phyloP scores from a whole-genome alignment of 2,797 vertebrate genomes.

The Chaetophractus vellerosus region DNA sequence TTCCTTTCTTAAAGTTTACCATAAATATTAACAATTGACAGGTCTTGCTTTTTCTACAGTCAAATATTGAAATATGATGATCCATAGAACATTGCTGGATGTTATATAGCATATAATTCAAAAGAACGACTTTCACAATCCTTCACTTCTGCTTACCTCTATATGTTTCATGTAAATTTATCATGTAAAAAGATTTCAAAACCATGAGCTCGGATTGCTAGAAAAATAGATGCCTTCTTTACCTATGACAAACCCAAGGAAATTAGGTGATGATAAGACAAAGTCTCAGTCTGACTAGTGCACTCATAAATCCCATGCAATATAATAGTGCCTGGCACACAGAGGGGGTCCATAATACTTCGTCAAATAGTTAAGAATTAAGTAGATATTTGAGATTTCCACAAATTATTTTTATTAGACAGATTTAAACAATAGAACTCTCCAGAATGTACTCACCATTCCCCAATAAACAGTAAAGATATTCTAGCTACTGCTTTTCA shows the following conservation, averaged over 20 bases:
- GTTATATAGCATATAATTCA: slow-evolving; percentile 33
- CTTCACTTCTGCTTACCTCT: slow-evolving; percentile 23
- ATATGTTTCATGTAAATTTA: slow-evolving; percentile 1
- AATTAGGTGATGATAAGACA: not conserved
- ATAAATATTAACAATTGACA: slow-evolving; percentile 74
- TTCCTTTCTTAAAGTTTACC: slow-evolving; percentile 63
- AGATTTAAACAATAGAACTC: not conserved
- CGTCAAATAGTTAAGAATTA: not conserved
- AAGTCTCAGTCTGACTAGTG: not conserved
- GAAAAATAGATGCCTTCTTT: not conserved
- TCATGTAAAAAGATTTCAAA: slow-evolving; percentile 62
- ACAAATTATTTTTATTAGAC: not conserved
- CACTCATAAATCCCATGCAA: not conserved
- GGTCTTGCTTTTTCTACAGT: slow-evolving; percentile 16
- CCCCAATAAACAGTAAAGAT: not conserved
- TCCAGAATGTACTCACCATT: not conserved
- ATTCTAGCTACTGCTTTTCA: not conserved
- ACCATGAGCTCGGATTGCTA: not conserved
- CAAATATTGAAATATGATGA: slow-evolving; percentile 63
- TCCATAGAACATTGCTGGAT: slow-evolving; percentile 32
- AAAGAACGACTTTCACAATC: slow-evolving; percentile 51
- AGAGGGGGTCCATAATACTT: not conserved
- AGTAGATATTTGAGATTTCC: not conserved
- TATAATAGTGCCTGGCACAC: not conserved
- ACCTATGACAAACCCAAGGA: not conserved